phyloP scores from a whole-genome alignment of 2,888 invertebrate species.

The Cephus pygmeus region DNA sequence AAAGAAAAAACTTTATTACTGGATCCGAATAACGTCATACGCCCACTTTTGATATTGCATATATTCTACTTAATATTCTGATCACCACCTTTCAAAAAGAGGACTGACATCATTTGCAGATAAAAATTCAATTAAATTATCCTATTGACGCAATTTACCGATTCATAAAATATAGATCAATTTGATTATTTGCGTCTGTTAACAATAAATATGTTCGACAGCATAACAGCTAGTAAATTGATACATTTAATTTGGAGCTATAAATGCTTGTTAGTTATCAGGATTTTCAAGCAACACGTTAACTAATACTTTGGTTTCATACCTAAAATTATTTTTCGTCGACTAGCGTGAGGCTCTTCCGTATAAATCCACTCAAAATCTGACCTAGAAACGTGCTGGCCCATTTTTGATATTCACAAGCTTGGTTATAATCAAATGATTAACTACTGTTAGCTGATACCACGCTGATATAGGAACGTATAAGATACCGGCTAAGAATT shows the following conservation, averaged over 20 bases:
- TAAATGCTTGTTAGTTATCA: not conserved
- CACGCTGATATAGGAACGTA: not conserved
- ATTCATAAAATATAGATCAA: not conserved
- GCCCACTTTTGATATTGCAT: not conserved
- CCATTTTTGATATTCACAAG: slow-evolving; percentile 74
- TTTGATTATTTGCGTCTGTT: not conserved
- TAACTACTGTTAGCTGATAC: not conserved
- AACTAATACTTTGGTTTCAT: slow-evolving; percentile 50
- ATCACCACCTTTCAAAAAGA: not conserved
- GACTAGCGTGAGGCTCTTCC: slow-evolving; percentile 96
- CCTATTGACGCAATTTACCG: not conserved
- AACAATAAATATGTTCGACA: not conserved
- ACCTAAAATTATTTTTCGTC: slow-evolving; percentile 94
- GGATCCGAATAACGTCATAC: not conserved
- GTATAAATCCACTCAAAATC: slow-evolving; percentile 98
- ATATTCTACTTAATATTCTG: not conserved
- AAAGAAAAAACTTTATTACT: slow-evolving; percentile 1
- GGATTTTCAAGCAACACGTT: not conserved
- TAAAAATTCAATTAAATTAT: not conserved
- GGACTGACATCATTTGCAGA: not conserved
- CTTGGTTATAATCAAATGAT: not conserved
- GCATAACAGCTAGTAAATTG: not conserved
- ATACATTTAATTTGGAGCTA: not conserved
- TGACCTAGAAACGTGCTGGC: slow-evolving; percentile 89
- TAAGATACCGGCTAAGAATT: not conserved